A percentile compares a stretch with the other conserved stretches of the same genome.
Evolutionary conservation across 2,888 invertebrate genomes (phyloP).

Genomic region (Leuctra nigra): DNA sequence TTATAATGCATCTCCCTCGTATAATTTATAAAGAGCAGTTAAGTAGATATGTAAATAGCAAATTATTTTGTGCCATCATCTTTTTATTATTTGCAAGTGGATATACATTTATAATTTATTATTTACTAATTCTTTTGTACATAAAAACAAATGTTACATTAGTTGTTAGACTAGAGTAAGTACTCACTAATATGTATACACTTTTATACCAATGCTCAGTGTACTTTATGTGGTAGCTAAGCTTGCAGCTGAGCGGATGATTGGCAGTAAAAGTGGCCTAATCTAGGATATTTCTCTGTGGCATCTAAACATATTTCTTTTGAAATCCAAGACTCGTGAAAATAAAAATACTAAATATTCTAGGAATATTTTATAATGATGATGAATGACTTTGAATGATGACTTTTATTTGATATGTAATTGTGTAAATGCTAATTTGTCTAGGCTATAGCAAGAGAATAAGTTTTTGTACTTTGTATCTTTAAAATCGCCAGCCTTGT

Average conservation of each 20-base stretch:
- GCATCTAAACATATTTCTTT: background rate
- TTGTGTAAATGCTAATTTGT: background rate
- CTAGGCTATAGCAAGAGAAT: background rate
- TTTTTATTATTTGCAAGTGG: background rate
- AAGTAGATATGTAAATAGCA: too few species aligned
- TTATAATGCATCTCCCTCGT: too few species aligned
- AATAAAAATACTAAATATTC: background rate
- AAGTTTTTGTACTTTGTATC: conserved; percentile 16
- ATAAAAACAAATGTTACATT: background rate
- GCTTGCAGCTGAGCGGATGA: too few species aligned
- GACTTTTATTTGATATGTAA: background rate
- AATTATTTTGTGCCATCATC: background rate
- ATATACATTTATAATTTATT: background rate
- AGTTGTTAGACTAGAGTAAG: too few species aligned
- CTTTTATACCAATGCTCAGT: too few species aligned
- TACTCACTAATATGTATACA: too few species aligned
- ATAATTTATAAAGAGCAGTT: too few species aligned
- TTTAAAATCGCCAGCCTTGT: conserved; percentile 10
- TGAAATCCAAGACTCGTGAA: background rate
- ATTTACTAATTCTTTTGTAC: background rate
- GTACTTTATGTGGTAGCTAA: too few species aligned
- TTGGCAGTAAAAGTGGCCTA: too few species aligned
- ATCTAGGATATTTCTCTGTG: too few species aligned
- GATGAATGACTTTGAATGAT: background rate
- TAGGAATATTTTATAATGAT: background rate